Evolutionary conservation across 2,888 invertebrate genomes (phyloP).

Genomic region (Blastobasis adustella): DNA sequence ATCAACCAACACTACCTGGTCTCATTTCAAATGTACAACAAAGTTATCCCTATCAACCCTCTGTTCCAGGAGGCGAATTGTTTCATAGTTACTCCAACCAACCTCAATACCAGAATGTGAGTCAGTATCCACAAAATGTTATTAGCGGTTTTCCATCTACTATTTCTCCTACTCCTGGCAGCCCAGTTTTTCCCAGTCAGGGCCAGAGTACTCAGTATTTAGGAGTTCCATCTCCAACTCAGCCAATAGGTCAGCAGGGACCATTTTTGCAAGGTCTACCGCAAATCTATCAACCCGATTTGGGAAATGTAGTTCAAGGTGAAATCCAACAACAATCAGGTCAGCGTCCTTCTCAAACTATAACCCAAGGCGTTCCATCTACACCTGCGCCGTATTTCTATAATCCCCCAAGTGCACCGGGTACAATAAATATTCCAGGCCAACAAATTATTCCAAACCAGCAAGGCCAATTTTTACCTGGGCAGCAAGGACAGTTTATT

Average conservation of each 20-base stretch:
- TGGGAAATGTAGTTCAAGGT: no score
- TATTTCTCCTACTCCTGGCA: constrained; percentile 3
- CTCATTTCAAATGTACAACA: no score
- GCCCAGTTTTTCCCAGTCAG: neutral
- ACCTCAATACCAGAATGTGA: neutral
- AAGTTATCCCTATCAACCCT: neutral
- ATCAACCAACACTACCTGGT: no score
- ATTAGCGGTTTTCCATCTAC: constrained; percentile 3
- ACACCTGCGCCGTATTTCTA: no score
- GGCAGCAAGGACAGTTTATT: no score
- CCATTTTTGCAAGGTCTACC: neutral
- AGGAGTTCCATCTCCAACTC: constrained; percentile 5
- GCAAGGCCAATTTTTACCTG: no score
- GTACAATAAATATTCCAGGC: no score
- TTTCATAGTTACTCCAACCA: neutral
- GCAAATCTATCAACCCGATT: neutral
- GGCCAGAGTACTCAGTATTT: constrained; percentile 2
- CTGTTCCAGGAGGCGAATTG: neutral
- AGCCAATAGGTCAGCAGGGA: neutral
- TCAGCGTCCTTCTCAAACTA: neutral
- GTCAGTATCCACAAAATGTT: constrained; percentile 1
- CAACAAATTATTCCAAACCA: no score
- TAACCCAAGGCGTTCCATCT: neutral
- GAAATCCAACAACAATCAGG: neutral
- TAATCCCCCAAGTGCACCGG: no score